phyloP scores from a whole-genome alignment of 2,888 invertebrate species.

The Pristionchus arcanus region DNA sequence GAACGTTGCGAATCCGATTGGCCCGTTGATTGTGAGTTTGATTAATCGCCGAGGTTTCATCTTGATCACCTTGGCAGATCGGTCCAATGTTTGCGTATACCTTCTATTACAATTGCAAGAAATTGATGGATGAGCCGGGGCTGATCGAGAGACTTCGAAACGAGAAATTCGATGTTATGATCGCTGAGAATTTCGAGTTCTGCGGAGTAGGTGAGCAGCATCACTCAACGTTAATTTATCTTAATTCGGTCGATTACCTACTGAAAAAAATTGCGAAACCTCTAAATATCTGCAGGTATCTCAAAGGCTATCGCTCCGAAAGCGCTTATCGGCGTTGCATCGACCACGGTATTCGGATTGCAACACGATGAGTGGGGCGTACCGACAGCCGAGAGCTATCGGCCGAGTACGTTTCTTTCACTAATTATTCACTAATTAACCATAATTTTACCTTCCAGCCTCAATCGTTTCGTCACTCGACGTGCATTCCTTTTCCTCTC shows the following conservation, averaged over 20 bases:
- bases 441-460: background rate
- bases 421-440: too few relatives aligned
- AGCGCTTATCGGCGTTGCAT: background rate
- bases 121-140: background rate
- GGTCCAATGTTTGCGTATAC: background rate
- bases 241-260: background rate
- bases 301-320: background rate
- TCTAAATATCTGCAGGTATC: background rate
- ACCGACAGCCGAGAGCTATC: background rate
- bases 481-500: slow-evolving; percentile 20
- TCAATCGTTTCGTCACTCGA: background rate
- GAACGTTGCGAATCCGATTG: background rate
- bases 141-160: background rate
- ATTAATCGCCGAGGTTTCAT: background rate
- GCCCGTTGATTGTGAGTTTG: background rate
- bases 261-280: background rate
- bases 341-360: background rate
- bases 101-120: background rate
- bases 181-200: background rate
- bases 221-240: background rate
- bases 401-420: background rate
- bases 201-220: background rate
- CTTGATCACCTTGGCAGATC: background rate
- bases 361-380: background rate
- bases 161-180: background rate